phyloP scores from a whole-genome alignment of 2,113 vertebrate genomes.

The Toxotes chatareus region DNA sequence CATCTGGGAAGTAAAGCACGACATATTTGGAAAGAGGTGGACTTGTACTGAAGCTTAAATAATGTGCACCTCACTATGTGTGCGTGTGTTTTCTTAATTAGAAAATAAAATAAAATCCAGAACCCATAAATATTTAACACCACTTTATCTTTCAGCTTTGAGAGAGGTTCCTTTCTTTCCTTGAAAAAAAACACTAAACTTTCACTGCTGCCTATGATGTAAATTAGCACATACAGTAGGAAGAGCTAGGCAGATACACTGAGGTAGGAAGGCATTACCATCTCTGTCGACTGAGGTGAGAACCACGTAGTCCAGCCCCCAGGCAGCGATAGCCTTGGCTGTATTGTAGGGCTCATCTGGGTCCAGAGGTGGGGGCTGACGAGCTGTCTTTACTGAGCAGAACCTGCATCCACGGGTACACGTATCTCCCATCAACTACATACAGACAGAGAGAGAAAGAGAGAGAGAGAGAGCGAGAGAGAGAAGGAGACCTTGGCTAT shows the following conservation, averaged over 20 bases:
- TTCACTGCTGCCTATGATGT: not conserved
- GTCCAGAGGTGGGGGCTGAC: constrained; percentile 89
- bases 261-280: constrained; percentile 78
- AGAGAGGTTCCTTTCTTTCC: not conserved
- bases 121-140: no score
- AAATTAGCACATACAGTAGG: not conserved
- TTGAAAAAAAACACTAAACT: not conserved
- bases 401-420: constrained; percentile 98
- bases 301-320: constrained; percentile 99
- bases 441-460: not conserved
- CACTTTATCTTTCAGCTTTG: not conserved
- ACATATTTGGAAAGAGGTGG: no score
- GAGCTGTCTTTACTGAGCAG: constrained; percentile 96
- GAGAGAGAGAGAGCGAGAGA: not conserved
- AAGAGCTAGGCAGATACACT: not conserved
- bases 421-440: constrained; percentile 96
- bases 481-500: not conserved
- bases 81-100: not conserved
- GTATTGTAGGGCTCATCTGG: constrained; percentile 92
- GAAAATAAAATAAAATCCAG: no score
- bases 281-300: constrained; percentile 97
- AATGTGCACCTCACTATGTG: not conserved
- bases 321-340: constrained; percentile 91
- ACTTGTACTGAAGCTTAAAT: not conserved
- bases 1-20: no score